phyloP scores from a whole-genome alignment of 2,797 vertebrate genomes.

The Sebastolobus altivelis region DNA sequence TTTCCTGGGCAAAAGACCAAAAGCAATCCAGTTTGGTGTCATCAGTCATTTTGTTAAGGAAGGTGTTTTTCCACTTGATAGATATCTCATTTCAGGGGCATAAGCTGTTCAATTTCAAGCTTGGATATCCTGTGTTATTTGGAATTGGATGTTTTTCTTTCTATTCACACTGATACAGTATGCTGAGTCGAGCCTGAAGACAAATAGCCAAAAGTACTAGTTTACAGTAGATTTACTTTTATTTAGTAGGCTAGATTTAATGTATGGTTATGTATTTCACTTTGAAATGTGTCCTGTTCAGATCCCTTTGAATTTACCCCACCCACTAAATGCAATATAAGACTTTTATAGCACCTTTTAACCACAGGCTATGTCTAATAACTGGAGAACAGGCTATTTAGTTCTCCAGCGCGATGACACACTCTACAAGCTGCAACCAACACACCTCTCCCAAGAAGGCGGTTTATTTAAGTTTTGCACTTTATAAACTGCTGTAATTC shows the following conservation, averaged over 20 bases:
- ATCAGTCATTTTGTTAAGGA: neutral
- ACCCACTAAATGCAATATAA: neutral
- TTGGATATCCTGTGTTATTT: slow-evolving; percentile 2
- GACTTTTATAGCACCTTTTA: neutral
- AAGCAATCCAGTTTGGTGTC: neutral
- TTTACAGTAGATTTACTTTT: neutral
- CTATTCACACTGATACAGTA: neutral
- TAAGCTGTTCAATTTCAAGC: neutral
- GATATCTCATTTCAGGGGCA: neutral
- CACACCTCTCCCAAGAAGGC: neutral
- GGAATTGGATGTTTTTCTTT: neutral
- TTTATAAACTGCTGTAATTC: neutral
- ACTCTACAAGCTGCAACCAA: neutral
- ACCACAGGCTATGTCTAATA: neutral
- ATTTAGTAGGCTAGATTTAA: neutral
- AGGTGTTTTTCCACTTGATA: slow-evolving; percentile 5
- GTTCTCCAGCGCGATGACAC: neutral
- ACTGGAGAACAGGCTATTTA: neutral
- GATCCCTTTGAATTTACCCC: neutral
- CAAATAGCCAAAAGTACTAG: neutral
- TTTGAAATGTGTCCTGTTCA: neutral
- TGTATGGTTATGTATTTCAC: neutral
- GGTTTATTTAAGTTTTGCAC: neutral
- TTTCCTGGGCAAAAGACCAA: neutral
- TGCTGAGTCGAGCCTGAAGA: neutral